Percentiles rank a stretch among this genome's conserved stretches.
Evolutionary conservation across 2,888 invertebrate species (phyloP).

Genomic region (Lydus trimaculatus): DNA sequence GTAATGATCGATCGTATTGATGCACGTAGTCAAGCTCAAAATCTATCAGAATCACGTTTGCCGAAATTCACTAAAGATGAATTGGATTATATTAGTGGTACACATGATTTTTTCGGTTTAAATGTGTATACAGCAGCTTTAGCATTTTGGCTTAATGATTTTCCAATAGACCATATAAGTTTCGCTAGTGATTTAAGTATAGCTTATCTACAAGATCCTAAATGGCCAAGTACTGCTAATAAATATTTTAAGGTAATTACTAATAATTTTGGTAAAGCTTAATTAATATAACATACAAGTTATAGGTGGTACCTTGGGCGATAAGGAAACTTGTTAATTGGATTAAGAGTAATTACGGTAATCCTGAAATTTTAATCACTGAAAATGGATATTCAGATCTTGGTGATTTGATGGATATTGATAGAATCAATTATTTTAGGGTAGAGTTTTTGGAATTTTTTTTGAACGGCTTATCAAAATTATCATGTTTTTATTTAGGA

Average conservation of each 20-base stretch:
- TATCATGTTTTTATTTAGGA: slow-evolving; percentile 20
- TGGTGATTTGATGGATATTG: slow-evolving; percentile 23
- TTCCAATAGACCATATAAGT: background rate
- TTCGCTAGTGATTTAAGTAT: slow-evolving; percentile 16
- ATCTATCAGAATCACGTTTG: slow-evolving; percentile 67
- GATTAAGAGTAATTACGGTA: slow-evolving; percentile 11
- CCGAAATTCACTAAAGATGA: slow-evolving; percentile 69
- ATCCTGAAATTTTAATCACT: slow-evolving; percentile 18
- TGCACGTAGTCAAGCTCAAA: slow-evolving; percentile 60
- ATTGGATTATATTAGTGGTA: slow-evolving; percentile 66
- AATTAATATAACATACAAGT: background rate
- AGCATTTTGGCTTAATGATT: slow-evolving; percentile 46
- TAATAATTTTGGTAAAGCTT: slow-evolving; percentile 1
- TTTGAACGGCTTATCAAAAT: background rate
- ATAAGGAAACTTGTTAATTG: slow-evolving; percentile 30
- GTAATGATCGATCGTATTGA: slow-evolving; percentile 68
- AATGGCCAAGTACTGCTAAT: slow-evolving; percentile 21
- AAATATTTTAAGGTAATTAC: slow-evolving; percentile 17
- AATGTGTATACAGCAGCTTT: slow-evolving; percentile 74
- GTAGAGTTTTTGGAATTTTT: slow-evolving; percentile 22
- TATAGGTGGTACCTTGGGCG: slow-evolving; percentile 39
- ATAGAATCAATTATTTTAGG: slow-evolving; percentile 29
- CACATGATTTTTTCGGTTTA: slow-evolving; percentile 77
- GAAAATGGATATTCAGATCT: slow-evolving; percentile 19
- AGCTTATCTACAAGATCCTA: background rate